These are phyloP conservation scores for Cantharis nigra DNA, from an alignment of 2,888 invertebrate species.

Conservation along the genomic window DNA sequence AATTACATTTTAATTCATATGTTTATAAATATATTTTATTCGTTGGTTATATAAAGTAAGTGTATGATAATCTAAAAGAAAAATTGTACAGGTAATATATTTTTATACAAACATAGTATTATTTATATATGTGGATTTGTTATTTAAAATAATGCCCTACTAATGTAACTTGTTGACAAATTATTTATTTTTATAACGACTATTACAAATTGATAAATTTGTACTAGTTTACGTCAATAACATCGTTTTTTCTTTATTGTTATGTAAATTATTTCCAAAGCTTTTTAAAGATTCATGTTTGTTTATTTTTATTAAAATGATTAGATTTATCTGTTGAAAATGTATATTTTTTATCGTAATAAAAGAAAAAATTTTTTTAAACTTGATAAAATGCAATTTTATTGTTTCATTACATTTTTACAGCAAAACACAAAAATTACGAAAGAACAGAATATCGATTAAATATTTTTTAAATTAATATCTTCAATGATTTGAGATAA, in stretches of 20 bases:
- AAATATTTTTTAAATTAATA: background rate
- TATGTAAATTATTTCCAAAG: background rate
- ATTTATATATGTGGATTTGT: conserved; percentile 45
- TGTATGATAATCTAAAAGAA: conserved; percentile 33
- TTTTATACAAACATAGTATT: conserved; percentile 56
- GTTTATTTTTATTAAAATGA: background rate
- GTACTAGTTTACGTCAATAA: background rate
- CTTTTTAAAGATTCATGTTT: background rate
- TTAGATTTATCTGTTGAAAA: background rate
- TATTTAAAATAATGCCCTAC: conserved; percentile 10
- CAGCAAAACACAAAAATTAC: too few species aligned
- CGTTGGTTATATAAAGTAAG: conserved; percentile 27
- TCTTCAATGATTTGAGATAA: background rate
- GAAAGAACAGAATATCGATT: background rate
- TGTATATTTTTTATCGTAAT: background rate
- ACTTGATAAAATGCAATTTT: background rate
- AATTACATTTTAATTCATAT: conserved; percentile 35
- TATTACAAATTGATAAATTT: background rate
- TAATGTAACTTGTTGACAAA: background rate
- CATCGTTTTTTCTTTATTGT: background rate
- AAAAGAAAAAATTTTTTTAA: background rate
- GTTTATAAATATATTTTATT: conserved; percentile 28
- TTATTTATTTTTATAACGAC: background rate
- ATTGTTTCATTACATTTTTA: background rate
- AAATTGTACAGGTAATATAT: conserved; percentile 52